Conservation (phyloP, 2,797 vertebrate genomes). For the Zalophus californianus region DNA sequence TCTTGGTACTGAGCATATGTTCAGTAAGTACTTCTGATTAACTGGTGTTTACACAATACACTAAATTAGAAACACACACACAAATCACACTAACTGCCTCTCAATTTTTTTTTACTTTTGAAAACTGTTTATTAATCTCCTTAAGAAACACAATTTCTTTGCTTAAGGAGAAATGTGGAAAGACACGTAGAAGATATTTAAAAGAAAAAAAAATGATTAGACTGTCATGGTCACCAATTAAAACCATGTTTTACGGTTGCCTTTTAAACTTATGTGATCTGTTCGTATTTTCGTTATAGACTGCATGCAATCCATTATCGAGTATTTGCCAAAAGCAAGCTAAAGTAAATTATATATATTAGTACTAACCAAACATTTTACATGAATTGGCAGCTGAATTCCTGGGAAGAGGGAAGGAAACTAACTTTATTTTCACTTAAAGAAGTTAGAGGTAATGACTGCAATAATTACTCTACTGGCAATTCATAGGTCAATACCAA, state of each 20-base stretch:
- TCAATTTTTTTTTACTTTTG: neutral
- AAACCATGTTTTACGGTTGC: neutral
- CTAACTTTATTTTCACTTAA: slow-evolving; percentile 55
- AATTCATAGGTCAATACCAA: neutral
- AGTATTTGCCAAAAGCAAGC: slow-evolving; percentile 41
- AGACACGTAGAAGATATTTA: neutral
- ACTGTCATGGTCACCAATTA: neutral
- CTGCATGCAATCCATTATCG: neutral
- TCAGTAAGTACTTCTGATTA: neutral
- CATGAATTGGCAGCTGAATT: slow-evolving; percentile 49
- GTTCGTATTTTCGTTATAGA: slow-evolving; percentile 47
- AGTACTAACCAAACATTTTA: slow-evolving; percentile 38
- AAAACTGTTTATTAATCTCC: slow-evolving; percentile 31
- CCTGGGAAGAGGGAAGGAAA: slow-evolving; percentile 22
- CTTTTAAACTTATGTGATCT: slow-evolving; percentile 5
- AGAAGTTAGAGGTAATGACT: slow-evolving; percentile 55
- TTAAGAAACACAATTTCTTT: slow-evolving; percentile 2
- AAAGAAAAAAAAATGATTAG: slow-evolving; percentile 48
- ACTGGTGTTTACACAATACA: neutral
- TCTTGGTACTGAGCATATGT: neutral
- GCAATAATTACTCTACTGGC: neutral
- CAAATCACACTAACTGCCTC: neutral
- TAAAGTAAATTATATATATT: slow-evolving; percentile 11
- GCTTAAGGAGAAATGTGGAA: slow-evolving; percentile 25
- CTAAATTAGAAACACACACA: slow-evolving; percentile 8